phyloP scores from a whole-genome alignment of 2,797 vertebrate genomes.

The Scolopax bukidnonensis region DNA sequence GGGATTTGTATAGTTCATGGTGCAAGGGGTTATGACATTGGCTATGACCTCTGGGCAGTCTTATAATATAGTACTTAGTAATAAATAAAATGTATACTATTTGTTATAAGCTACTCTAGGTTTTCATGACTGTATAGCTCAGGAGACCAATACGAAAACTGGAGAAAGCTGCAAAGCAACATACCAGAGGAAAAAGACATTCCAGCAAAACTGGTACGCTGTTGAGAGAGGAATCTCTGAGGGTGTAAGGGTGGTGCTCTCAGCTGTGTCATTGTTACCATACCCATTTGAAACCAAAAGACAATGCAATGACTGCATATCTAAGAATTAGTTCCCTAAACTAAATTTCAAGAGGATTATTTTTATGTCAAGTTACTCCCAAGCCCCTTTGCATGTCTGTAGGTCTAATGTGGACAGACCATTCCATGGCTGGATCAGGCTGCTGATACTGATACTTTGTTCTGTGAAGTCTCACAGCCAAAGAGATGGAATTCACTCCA shows the following conservation, averaged over 20 bases:
- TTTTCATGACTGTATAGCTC: background rate
- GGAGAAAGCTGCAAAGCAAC: background rate
- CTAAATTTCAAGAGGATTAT: background rate
- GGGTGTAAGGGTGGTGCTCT: background rate
- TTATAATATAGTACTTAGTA: background rate
- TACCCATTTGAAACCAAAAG: background rate
- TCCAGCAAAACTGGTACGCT: background rate
- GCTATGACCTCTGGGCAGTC: background rate
- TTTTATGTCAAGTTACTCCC: background rate
- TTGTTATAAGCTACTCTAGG: background rate
- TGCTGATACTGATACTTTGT: background rate
- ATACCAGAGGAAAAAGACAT: background rate
- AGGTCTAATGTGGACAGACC: background rate
- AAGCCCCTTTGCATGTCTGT: background rate
- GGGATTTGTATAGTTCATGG: background rate
- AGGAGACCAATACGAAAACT: background rate
- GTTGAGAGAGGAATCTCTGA: background rate
- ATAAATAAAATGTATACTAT: background rate
- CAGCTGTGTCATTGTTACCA: background rate
- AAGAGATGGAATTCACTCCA: background rate
- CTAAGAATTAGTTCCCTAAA: background rate
- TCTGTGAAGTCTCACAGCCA: background rate
- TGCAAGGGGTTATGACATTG: fast-evolving
- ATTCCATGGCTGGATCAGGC: background rate
- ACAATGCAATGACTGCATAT: background rate